Base-by-base conservation (phyloP, 2,888 invertebrate species). In the Sepioteuthis lessoniana region DNA sequence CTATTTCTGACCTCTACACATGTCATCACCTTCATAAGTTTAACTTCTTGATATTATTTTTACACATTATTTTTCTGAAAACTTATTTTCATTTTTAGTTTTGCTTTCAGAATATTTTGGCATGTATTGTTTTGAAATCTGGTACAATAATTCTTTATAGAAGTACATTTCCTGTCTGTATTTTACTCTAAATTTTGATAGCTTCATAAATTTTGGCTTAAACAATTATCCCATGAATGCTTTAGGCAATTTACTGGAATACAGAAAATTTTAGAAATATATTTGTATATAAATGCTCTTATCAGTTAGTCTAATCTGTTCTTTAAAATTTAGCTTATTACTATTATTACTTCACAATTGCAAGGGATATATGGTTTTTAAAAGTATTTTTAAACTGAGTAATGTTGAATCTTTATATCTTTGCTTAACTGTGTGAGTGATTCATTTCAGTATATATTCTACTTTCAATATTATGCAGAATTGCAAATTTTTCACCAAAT, bases 1-100 rank as follows among this genome's bases (percentile, higher is more conserved):
- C 76, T 76, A 76, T n/a, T 35, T 76, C n/a, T 76, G 76, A 76
- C 35, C 76, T 76, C n/a, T 76, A 76, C 76, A 76, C n/a, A 76
- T 76, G n/a, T 35, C 76, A 76, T 76, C 76, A 76, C n/a, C 76
- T 76, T 76, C 76, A 19, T 19, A 76, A 4, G 31, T n/a, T 76
- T 76, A 31, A 10, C 76, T 76, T 31, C 19, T 50, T 50, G 50
- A 21, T 55, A 5, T 21, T 25, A 76, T 76, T 76, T 76, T 8
- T 35, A n/a, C n/a, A 16, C 76, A 35, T 76, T 10, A 76, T 76
- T n/a, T 76, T 76, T 31, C 31, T 76, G n/a, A n/a, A 76, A n/a
- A 76, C 76, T 76, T 76, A n/a, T 76, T 35, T 76, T n/a, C n/a
- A 76, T 19, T 76, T 76, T 76, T 76, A n/a, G 76, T 35, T 76